Conservation (phyloP, 2,797 vertebrate species). For the Tauraco hartlaubi region DNA sequence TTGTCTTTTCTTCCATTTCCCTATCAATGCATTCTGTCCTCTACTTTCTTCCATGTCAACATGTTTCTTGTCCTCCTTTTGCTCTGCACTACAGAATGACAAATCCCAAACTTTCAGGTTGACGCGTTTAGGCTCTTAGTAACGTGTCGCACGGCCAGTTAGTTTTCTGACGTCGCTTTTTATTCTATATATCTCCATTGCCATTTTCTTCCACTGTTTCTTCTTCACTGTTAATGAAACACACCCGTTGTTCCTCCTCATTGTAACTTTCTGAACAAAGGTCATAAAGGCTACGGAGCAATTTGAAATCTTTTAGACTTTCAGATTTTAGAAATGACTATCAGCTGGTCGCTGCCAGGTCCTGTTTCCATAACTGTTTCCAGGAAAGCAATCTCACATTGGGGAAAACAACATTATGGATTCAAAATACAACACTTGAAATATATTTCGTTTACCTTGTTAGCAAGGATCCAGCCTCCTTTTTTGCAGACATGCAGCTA, state of each 20-base stretch:
- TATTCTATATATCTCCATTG: neutral
- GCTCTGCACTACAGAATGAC: neutral
- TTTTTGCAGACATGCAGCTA: constrained; percentile 77
- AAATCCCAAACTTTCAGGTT: neutral
- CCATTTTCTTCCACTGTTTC: neutral
- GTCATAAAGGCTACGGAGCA: neutral
- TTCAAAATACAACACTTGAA: constrained; percentile 42
- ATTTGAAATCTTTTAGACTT: neutral
- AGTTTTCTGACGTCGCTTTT: neutral
- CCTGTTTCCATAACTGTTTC: constrained; percentile 63
- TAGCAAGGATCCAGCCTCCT: constrained; percentile 76
- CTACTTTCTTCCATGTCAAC: neutral
- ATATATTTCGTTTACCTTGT: constrained; percentile 70
- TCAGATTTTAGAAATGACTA: constrained; percentile 43
- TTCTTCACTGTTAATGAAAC: neutral
- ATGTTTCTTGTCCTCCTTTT: constrained; percentile 67
- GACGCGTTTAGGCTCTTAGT: neutral
- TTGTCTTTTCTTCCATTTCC: neutral
- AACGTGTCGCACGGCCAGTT: neutral
- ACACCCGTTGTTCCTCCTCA: neutral
- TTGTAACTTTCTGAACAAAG: neutral
- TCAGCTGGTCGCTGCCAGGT: constrained; percentile 70
- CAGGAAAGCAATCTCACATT: neutral
- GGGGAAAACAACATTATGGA: neutral
- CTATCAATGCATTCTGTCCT: neutral